Evolutionary conservation across 2,888 invertebrate genomes (phyloP).

Genomic region (Meteorus cinctellus): DNA sequence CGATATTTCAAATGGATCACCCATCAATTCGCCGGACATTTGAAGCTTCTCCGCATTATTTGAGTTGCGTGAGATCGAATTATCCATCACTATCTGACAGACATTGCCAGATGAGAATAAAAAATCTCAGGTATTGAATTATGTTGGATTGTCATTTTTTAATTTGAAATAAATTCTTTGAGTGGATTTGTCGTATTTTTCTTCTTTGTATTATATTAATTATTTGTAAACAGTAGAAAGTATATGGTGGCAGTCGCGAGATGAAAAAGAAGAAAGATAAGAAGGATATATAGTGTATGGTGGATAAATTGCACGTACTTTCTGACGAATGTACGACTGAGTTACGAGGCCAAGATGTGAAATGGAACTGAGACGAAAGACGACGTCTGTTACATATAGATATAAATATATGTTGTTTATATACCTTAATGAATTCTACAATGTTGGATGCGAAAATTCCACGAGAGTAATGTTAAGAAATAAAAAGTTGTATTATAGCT

Average conservation of each 20-base stretch:
- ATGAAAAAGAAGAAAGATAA: slow-evolving; percentile 11
- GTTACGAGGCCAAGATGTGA: slow-evolving; percentile 41
- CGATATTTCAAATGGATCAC: slow-evolving; percentile 89
- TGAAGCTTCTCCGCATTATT: slow-evolving; percentile 79
- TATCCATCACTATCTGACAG: slow-evolving; percentile 77
- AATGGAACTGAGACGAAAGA: slow-evolving; percentile 40
- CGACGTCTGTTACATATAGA: slow-evolving; percentile 47
- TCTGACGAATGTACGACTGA: slow-evolving; percentile 48
- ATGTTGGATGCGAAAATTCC: slow-evolving; percentile 38
- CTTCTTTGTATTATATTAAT: background rate
- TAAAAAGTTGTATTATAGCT: slow-evolving; percentile 41
- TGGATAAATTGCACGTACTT: slow-evolving; percentile 51
- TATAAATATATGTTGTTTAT: background rate
- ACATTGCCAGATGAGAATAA: slow-evolving; percentile 23
- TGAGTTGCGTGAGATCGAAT: slow-evolving; percentile 76
- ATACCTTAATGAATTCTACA: slow-evolving; percentile 47
- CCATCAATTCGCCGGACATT: slow-evolving; percentile 80
- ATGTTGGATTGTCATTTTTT: too few species aligned
- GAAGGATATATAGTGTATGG: slow-evolving; percentile 36
- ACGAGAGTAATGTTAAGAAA: slow-evolving; percentile 43
- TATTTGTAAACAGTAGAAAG: background rate
- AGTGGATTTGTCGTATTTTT: background rate
- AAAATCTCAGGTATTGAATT: background rate
- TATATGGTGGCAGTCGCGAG: background rate
- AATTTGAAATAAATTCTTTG: slow-evolving; percentile 3